Evolutionary conservation across 2,113 vertebrate genomes (phyloP).

Genomic region (Alectura lathami): DNA sequence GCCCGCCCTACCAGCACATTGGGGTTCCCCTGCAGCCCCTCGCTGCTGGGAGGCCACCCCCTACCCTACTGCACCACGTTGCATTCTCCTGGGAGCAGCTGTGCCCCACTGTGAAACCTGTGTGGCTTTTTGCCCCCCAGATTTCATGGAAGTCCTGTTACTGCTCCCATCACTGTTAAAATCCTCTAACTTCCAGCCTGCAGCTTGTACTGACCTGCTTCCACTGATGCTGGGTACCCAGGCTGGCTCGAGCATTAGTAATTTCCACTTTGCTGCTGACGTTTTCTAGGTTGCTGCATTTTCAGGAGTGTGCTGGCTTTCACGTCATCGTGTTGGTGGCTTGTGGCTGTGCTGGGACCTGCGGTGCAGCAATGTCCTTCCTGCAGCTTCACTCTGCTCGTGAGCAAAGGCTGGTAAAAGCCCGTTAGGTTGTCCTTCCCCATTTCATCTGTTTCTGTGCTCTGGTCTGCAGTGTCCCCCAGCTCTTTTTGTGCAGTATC

Average conservation of each 20-base stretch:
- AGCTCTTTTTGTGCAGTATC: background rate
- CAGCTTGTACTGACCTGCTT: background rate
- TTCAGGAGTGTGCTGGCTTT: background rate
- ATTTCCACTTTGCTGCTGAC: background rate
- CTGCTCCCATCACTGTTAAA: background rate
- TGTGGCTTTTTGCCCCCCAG: background rate
- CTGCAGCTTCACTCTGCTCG: background rate
- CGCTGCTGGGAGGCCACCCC: no score
- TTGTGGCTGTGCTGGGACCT: rapidly evolving
- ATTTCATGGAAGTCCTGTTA: background rate
- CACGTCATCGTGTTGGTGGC: rapidly evolving
- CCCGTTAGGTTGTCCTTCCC: no score
- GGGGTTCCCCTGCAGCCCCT: background rate
- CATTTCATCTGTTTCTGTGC: background rate
- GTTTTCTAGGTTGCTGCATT: background rate
- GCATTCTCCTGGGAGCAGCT: rapidly evolving
- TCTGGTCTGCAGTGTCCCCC: background rate
- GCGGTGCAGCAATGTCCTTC: rapidly evolving
- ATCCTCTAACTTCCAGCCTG: background rate
- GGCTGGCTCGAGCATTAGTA: background rate
- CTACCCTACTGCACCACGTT: background rate
- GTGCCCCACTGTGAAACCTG: background rate
- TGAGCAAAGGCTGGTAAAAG: background rate
- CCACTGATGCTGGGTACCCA: background rate
- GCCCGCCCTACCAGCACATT: rapidly evolving